Conservation (phyloP, 2,888 invertebrate species). For the Zhengitettix transpicula region DNA sequence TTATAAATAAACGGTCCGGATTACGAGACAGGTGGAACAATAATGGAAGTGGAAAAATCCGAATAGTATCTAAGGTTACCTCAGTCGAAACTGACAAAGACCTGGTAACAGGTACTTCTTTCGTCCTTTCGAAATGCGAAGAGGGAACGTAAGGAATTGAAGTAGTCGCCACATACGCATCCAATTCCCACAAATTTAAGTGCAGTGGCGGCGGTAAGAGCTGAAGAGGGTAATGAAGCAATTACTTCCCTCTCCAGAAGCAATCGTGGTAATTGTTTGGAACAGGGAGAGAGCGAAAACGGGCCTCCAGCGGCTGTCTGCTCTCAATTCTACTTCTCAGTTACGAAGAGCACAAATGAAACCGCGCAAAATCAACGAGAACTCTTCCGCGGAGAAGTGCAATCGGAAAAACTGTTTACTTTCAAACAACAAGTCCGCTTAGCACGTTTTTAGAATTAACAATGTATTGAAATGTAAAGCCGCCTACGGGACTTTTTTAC, state of each 20-base stretch:
- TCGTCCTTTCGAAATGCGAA: neutral
- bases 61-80: too few relatives aligned
- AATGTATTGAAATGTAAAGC: too few relatives aligned
- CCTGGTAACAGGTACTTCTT: neutral
- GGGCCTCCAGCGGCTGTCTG: neutral
- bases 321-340: too few relatives aligned
- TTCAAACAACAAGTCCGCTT: too few relatives aligned
- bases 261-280: conserved; percentile 8
- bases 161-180: neutral
- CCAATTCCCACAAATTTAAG: neutral
- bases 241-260: conserved; percentile 6
- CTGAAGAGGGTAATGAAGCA: conserved; percentile 5
- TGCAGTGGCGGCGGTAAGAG: neutral
- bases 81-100: too few relatives aligned
- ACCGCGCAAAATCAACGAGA: neutral
- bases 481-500: too few relatives aligned
- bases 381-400: too few relatives aligned
- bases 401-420: too few relatives aligned
- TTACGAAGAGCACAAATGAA: neutral
- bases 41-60: too few relatives aligned
- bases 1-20: neutral
- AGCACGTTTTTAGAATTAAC: too few relatives aligned
- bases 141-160: neutral
- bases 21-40: neutral
- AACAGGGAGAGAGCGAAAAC: neutral